phyloP scores from a whole-genome alignment of 2,113 vertebrate genomes.

The Isichthys henryi region DNA sequence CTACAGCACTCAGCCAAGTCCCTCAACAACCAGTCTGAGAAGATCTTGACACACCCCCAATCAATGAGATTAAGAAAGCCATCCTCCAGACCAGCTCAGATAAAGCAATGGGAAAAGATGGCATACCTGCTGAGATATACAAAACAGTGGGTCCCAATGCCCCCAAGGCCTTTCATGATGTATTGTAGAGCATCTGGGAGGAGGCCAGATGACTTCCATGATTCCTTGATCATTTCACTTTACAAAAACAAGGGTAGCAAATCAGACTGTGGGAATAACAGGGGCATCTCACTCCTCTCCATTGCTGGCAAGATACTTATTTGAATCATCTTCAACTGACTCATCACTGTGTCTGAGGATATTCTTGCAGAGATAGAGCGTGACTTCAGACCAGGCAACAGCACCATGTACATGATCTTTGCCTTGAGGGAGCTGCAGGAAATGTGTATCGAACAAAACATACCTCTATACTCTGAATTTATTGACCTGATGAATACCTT shows the following conservation, averaged over 20 bases:
- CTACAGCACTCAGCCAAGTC: background rate
- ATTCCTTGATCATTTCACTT: background rate
- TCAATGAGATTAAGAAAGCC: background rate
- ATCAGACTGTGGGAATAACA: background rate
- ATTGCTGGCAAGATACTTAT: background rate
- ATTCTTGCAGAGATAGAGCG: background rate
- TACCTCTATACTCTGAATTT: background rate
- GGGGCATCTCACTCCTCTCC: background rate
- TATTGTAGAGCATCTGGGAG: background rate
- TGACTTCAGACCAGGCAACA: background rate
- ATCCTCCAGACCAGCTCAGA: background rate
- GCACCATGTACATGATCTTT: background rate
- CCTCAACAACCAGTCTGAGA: background rate
- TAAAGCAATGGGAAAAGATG: background rate
- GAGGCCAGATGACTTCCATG: background rate
- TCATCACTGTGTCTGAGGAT: background rate
- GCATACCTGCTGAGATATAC: background rate
- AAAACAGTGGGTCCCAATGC: background rate
- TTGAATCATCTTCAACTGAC: background rate
- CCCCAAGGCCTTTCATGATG: background rate
- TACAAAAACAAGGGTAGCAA: background rate
- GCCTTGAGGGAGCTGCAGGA: background rate
- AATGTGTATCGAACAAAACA: background rate
- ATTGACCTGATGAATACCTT: background rate
- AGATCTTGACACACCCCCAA: background rate